Evolutionary conservation across 2,888 invertebrate genomes (phyloP), one percentile per base, ranked within the genome.

Genomic region (Bhutanitis thaidina): DNA sequence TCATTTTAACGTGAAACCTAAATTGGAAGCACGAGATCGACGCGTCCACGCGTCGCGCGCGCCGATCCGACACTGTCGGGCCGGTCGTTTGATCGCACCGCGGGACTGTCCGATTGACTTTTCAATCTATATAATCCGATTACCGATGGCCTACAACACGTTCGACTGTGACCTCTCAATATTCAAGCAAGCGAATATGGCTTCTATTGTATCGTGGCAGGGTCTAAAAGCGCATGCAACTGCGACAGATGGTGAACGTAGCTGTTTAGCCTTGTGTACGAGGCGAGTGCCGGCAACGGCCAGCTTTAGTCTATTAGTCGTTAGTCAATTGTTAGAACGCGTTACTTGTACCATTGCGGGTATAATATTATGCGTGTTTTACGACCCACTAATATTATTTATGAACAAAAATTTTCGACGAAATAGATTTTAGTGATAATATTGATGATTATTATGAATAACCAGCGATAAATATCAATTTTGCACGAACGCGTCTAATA

Each of bases 91-190:
- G 83, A 84, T 73, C 73, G 71, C 73, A 72, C 77, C 80, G 80
- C 71, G 61, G 10, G 4, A 65, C 77, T 80, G 85, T 84, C 81
- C 86, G 86, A 88, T 86, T 87, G 88, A 88, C 87, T 87, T 86
- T 87, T 86, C 87, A 87, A 87, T 88, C 84, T 83, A 71, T 71
- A 69, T 87, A 88, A 88, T 87, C 71, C 67, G 72, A 70, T 74
- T 70, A 70, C 59, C 49, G 58, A 60, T 77, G 73, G 76, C 73
- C 72, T 77, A 76, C 59, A 58, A 56, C 57, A 53, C 54, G 58
- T 46, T 52, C 53, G 53, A 59, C 56, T 55, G 50, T 7, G 7
- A 27, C 5, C 27, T 27, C 5, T 57, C 16, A 20, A 27, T 49
- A 49, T 7, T n/a, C 5, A 12, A 7, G 25, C 54, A 56, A 41